Percentiles rank a stretch among this genome's conserved stretches.
Conservation (phyloP, 2,113 vertebrate genomes). For the Xenotilapia flavipinnis region DNA sequence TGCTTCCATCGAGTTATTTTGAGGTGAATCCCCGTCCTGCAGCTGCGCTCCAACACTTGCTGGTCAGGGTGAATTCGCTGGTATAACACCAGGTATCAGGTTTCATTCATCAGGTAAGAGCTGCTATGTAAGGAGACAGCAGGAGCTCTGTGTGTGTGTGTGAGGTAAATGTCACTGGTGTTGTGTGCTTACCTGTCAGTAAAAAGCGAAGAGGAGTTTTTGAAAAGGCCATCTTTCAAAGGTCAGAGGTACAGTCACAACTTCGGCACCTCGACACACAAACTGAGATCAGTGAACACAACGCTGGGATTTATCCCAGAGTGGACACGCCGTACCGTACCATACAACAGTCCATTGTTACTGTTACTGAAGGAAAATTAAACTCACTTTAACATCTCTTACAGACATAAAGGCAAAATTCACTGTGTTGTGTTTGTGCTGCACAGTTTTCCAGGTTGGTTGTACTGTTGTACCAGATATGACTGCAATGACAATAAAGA, state of each 20-base stretch:
- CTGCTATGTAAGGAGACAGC: no score
- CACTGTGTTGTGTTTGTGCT: neutral
- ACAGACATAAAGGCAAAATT: neutral
- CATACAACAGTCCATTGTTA: neutral
- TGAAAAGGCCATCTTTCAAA: slow-evolving; percentile 47
- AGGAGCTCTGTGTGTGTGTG: neutral
- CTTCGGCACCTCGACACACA: neutral
- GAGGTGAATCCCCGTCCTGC: no score
- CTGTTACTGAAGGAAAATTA: neutral
- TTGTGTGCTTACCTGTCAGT: slow-evolving; percentile 8
- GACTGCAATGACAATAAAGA: neutral
- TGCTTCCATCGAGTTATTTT: no score
- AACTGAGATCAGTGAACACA: neutral
- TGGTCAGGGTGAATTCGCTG: no score
- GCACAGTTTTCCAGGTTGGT: neutral
- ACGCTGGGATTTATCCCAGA: neutral
- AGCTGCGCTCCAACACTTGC: no score
- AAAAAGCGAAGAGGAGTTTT: neutral
- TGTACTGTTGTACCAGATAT: neutral
- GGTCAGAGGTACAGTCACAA: slow-evolving; percentile 2
- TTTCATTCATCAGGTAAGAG: no score
- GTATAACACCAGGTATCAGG: no score
- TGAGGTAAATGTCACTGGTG: slow-evolving; percentile 17
- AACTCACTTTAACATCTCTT: neutral
- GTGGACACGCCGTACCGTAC: neutral